Conservation (phyloP, 2,113 vertebrate genomes). For the Ammodytes marinus region DNA sequence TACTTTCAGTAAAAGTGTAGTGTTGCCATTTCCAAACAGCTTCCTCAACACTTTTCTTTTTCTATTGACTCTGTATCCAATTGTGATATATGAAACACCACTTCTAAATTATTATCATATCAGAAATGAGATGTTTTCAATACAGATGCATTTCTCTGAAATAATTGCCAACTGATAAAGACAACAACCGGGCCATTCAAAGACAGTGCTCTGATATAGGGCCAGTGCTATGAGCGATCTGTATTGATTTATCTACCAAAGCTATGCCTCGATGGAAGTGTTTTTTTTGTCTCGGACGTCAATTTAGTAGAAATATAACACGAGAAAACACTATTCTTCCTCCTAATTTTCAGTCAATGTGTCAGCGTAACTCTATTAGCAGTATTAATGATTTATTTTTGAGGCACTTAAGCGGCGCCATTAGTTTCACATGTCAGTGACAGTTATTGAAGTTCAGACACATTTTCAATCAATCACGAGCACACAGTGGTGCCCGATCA, state of each 20-base stretch:
- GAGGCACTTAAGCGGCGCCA: conserved; percentile 53
- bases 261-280: not conserved
- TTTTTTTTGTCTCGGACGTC: not conserved
- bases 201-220: not conserved
- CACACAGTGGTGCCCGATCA: conserved; percentile 2
- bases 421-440: conserved; percentile 63
- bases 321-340: not conserved
- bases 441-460: conserved; percentile 67
- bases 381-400: conserved; percentile 57
- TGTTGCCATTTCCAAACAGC: too few species aligned
- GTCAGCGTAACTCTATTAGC: conserved; percentile 54
- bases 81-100: too few species aligned
- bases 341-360: conserved; percentile 24
- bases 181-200: not conserved
- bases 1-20: too few species aligned
- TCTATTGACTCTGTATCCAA: too few species aligned
- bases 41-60: too few species aligned
- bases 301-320: not conserved
- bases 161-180: too few species aligned
- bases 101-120: too few species aligned
- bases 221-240: not conserved
- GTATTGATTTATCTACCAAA: not conserved
- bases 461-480: conserved; percentile 43
- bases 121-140: too few species aligned
- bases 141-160: too few species aligned